Base-by-base conservation (phyloP, 2,797 vertebrate genomes). In the Anabacerthia variegaticeps region DNA sequence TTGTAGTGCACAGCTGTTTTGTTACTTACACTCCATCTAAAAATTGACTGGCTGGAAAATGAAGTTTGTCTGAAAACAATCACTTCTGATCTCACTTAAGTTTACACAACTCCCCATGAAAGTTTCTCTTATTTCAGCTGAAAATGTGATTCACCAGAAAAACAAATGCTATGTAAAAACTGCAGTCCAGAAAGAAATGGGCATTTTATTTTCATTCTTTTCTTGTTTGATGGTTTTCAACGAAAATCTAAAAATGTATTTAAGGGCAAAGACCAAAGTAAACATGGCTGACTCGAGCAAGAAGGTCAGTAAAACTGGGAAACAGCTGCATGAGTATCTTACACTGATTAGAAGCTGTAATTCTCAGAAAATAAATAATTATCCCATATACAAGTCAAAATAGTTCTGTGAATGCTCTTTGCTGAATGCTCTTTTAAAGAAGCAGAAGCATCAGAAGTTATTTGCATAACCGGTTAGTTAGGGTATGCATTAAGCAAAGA, bases 11-110 rank as follows among this genome's bases (percentile, higher is more conserved):
- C 41, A 84, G 93, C 76, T 96, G 55, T 91, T 96, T 82, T 92
- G 69, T 74, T 93, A 88, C 87, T 89, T 79, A 43, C 18, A 88
- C 73, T 95, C 28, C 41, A 89, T 90, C 91, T 92, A 94, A 95
- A 96, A 97, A 92, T 32, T 30, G 55, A 90, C 80, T 94, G 69
- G 23, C 59, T 96, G 72, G 85, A 96, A 97, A 97, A 97, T 77
- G 52, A 97, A 96, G 66, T 82, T 96, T 88, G 34, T 71, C 96
- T 96, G 92, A 95, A 97, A 96, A 95, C 79, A 95, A 94, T 91
- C 32, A 85, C 49, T 93, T 95, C n/a, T 65, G 52, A 79, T 92
- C 76, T 92, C 92, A 87, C 92, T 94, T 79, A 88, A 95, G 85
- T 43, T 76, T 93, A 93, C 8, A 92, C 58, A 90, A 21, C 19